phyloP scores from a whole-genome alignment of 2,888 invertebrate species.

The Anaspis maculata region DNA sequence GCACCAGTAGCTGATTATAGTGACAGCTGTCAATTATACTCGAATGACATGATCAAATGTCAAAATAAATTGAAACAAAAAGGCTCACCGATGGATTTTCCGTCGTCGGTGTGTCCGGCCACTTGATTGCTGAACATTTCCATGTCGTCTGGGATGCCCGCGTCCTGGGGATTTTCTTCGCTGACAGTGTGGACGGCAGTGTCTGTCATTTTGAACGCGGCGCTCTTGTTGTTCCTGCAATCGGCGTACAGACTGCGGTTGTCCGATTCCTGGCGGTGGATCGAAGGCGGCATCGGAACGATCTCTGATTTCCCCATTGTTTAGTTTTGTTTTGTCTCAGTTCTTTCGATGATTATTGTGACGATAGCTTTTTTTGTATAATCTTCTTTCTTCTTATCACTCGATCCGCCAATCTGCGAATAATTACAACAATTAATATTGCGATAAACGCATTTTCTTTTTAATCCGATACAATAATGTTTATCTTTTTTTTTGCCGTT shows the following conservation, averaged over 20 bases:
- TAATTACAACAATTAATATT: too few species aligned
- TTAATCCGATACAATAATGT: too few species aligned
- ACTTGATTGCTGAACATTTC: constrained; percentile 52
- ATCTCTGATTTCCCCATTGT: constrained; percentile 30
- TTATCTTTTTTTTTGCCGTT: too few species aligned
- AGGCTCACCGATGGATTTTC: constrained; percentile 49
- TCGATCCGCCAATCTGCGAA: too few species aligned
- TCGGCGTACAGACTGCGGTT: constrained; percentile 9
- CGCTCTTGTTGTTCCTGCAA: constrained; percentile 6
- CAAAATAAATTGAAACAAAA: too few species aligned
- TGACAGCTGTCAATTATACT: too few species aligned
- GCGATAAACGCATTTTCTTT: too few species aligned
- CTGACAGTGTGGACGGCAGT: constrained; percentile 3
- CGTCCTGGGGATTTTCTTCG: constrained; percentile 3
- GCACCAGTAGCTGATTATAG: too few species aligned
- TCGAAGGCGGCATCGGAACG: constrained; percentile 27
- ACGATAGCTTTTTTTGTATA: not conserved
- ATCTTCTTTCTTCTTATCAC: not conserved
- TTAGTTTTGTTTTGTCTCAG: not conserved
- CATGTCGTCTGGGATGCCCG: constrained; percentile 33
- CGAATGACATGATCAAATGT: too few species aligned
- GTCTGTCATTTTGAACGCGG: too few species aligned
- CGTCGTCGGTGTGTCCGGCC: constrained; percentile 55
- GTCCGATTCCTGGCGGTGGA: constrained; percentile 23
- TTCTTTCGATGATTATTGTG: not conserved